These are phyloP conservation scores for Picathartes gymnocephalus DNA, from an alignment of 2,113 vertebrate genomes.

Conservation along the genomic window DNA sequence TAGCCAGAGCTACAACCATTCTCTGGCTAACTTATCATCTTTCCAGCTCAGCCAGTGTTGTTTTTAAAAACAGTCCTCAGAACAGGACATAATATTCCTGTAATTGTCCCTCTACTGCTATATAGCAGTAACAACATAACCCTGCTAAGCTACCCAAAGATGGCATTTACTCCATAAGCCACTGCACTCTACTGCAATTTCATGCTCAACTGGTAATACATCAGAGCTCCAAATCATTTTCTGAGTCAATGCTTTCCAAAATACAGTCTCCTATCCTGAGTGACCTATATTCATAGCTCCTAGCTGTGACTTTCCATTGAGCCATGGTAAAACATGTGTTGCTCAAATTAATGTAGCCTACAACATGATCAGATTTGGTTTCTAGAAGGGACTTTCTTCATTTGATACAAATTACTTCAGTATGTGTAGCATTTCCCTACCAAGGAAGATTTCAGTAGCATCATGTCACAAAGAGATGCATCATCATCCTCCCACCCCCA, in stretches of 20 bases:
- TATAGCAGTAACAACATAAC: neutral
- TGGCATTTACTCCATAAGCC: slow-evolving; percentile 4
- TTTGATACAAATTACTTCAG: neutral
- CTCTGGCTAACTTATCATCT: neutral
- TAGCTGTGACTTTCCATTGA: slow-evolving; percentile 50
- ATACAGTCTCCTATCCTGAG: neutral
- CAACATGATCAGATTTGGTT: neutral
- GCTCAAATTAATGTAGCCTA: neutral
- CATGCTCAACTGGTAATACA: slow-evolving; percentile 42
- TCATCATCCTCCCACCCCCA: neutral
- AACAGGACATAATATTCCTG: neutral
- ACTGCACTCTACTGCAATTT: slow-evolving; percentile 13
- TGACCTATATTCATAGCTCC: slow-evolving; percentile 35
- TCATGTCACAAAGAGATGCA: neutral
- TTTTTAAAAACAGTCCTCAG: neutral
- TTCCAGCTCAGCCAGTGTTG: neutral
- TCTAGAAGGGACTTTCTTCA: neutral
- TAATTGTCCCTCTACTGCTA: neutral
- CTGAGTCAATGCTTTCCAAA: slow-evolving; percentile 54
- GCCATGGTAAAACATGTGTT: neutral
- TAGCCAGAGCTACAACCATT: neutral
- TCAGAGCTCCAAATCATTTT: slow-evolving; percentile 31
- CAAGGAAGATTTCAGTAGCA: neutral
- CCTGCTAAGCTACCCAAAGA: neutral
- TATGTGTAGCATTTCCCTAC: neutral